phyloP scores from a whole-genome alignment of 1,140 invertebrate species.

The Drosophila melanogaster region DNA sequence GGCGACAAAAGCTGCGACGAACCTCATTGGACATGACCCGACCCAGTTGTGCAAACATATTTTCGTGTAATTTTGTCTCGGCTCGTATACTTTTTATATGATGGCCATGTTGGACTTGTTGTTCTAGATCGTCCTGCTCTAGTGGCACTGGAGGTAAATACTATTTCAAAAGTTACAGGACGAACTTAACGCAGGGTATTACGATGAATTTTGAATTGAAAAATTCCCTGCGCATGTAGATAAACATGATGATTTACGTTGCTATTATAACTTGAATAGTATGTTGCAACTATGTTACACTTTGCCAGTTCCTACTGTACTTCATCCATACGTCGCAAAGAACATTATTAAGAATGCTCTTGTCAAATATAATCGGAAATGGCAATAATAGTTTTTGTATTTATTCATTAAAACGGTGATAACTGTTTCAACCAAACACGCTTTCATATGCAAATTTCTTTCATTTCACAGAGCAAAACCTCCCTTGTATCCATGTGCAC shows the following conservation, averaged over 20 bases:
- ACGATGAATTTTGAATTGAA: neutral
- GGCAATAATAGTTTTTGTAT: too few species aligned
- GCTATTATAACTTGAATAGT: neutral
- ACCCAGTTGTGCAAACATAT: slow-evolving; percentile 74
- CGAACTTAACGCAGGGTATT: neutral
- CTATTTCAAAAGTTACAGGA: slow-evolving; percentile 1
- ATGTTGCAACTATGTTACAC: too few species aligned
- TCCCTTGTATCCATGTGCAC: neutral
- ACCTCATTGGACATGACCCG: slow-evolving; percentile 56
- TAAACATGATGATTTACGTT: too few species aligned
- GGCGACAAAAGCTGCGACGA: slow-evolving; percentile 43
- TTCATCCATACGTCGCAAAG: too few species aligned
- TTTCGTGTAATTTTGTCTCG: slow-evolving; percentile 76
- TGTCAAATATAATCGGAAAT: too few species aligned
- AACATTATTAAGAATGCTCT: too few species aligned
- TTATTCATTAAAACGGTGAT: too few species aligned
- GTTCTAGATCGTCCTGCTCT: slow-evolving; percentile 13
- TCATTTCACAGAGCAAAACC: neutral
- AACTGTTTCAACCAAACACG: too few species aligned
- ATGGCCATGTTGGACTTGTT: slow-evolving; percentile 46
- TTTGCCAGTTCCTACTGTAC: too few species aligned
- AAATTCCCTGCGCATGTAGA: too few species aligned
- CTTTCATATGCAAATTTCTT: too few species aligned
- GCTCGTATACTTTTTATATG: slow-evolving; percentile 58
- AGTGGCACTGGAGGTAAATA: neutral